Evolutionary conservation across 92 coral and sea anemone genomes (phyloP).

Genomic region (Actinernus sp.): DNA sequence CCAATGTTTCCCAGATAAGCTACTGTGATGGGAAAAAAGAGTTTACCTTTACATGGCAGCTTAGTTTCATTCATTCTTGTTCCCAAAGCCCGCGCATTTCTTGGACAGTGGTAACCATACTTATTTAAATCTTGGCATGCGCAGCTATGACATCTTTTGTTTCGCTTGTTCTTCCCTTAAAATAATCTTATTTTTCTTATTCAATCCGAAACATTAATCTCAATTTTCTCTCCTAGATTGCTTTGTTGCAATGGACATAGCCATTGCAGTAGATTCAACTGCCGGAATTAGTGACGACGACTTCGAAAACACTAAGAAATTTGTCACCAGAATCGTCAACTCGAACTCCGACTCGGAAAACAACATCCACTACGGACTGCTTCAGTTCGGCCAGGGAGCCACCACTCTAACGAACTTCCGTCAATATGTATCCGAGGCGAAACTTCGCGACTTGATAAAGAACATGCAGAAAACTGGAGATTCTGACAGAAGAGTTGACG

Average conservation of each 20-base stretch:
- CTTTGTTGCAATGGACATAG: slow-evolving; percentile 36
- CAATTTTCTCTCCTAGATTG: slow-evolving; percentile 18
- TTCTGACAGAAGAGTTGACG: slow-evolving; percentile 23
- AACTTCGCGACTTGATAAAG: slow-evolving; percentile 19
- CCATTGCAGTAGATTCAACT: slow-evolving; percentile 29
- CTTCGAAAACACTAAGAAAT: background rate
- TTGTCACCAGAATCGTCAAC: slow-evolving; percentile 19
- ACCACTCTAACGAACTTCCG: slow-evolving; percentile 20
- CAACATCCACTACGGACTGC: slow-evolving; percentile 29
- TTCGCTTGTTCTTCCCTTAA: too few species aligned
- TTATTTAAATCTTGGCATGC: too few species aligned
- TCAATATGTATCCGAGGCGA: slow-evolving; percentile 32
- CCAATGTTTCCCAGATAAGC: too few species aligned
- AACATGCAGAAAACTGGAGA: slow-evolving; percentile 24
- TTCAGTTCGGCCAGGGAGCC: slow-evolving; percentile 42
- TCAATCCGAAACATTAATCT: too few species aligned
- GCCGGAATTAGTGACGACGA: slow-evolving; percentile 17
- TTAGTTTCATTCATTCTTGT: too few species aligned
- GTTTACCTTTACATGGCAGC: too few species aligned
- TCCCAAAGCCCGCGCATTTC: too few species aligned
- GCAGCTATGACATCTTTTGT: too few species aligned
- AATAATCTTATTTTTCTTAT: too few species aligned
- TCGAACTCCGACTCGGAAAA: slow-evolving; percentile 40
- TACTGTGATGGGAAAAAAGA: too few species aligned
- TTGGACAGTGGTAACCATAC: too few species aligned